phyloP scores from a whole-genome alignment of 1,140 invertebrate species.

The Ceratoteleas bidentatus region DNA sequence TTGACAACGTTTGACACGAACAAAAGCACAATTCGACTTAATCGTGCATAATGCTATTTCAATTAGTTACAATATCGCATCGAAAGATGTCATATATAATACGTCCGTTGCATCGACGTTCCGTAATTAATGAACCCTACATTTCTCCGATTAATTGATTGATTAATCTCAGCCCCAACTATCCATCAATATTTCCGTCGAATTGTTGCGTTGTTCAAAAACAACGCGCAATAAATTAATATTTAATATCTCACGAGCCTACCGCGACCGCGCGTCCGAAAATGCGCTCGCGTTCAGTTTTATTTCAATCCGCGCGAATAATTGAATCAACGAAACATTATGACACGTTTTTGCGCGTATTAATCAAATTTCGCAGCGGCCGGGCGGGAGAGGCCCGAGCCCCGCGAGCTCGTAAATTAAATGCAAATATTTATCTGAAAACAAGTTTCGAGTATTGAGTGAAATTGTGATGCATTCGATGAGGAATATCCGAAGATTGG shows the following conservation, averaged over 20 bases:
- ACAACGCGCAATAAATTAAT: slow-evolving; percentile 22
- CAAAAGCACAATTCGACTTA: slow-evolving; percentile 36
- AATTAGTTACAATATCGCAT: slow-evolving; percentile 22
- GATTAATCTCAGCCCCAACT: slow-evolving; percentile 22
- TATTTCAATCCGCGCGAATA: slow-evolving; percentile 9
- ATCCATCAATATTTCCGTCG: slow-evolving; percentile 28
- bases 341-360: slow-evolving; percentile 18
- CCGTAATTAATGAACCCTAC: slow-evolving; percentile 40
- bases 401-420: slow-evolving; percentile 14
- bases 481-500: slow-evolving; percentile 25
- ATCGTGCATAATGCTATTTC: slow-evolving; percentile 19
- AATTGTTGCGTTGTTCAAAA: slow-evolving; percentile 6
- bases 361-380: slow-evolving; percentile 23
- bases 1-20: slow-evolving; percentile 18
- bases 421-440: slow-evolving; percentile 47
- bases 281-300: slow-evolving; percentile 2
- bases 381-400: background rate
- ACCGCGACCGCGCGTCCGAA: background rate
- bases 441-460: slow-evolving; percentile 13
- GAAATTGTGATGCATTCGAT: slow-evolving; percentile 30
- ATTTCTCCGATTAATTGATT: slow-evolving; percentile 49
- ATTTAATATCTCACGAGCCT: slow-evolving; percentile 9
- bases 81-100: slow-evolving; percentile 35
- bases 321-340: slow-evolving; percentile 36
- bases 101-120: slow-evolving; percentile 12